Base-by-base conservation (phyloP, 2,888 invertebrate genomes). In the Yponomeuta sedellus region DNA sequence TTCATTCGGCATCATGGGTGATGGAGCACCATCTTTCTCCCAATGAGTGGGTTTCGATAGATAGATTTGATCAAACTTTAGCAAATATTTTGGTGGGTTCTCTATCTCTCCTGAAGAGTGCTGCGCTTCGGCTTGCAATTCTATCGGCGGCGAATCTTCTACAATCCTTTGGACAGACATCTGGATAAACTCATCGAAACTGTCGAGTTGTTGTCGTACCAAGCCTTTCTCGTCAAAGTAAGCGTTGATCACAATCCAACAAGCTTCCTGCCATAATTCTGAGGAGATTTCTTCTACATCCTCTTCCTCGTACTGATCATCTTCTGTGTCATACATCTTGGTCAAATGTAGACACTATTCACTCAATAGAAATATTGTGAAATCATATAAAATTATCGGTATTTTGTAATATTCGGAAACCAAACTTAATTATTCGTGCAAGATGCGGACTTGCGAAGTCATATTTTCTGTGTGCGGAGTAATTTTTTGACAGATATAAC, bases 1-100 rank as follows among this genome's bases (percentile, higher is more conserved):
- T 88, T 99, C 99, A 79, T 99, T 99, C 0, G 99, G 99, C 98
- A 99, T 99, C 99, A 99, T 99, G 68, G 99, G 98, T 67, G 97
- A 97, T 16, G 99, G 99, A 0, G 99, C 98, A 79, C 99, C 99
- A 92, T 99, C 99, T 89, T 99, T 99, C 85, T 99, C 99, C 99
- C 99, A 99, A 92, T 99, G 99, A 10, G 99, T 99, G 2, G 99
- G 99, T 85, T 99, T 99, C 0, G 99, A 99, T 62, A 99, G 86
- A 82, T 99, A 99, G 81, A 99, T 99, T 90, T 99, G 99, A 83
- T 99, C 99, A 87, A 99, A 99, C 88, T 99, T 99, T 10, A 99
- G 84, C 57, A 97, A 89, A 88, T 98, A 99, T 69, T 96, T 94
- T 0, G 98, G 96, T 91, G 97, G 97, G 66, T 94, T 95, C 87